These are phyloP conservation scores for Cercocebus atys DNA, from an alignment of 2,113 vertebrate species.

Conservation along the genomic window DNA sequence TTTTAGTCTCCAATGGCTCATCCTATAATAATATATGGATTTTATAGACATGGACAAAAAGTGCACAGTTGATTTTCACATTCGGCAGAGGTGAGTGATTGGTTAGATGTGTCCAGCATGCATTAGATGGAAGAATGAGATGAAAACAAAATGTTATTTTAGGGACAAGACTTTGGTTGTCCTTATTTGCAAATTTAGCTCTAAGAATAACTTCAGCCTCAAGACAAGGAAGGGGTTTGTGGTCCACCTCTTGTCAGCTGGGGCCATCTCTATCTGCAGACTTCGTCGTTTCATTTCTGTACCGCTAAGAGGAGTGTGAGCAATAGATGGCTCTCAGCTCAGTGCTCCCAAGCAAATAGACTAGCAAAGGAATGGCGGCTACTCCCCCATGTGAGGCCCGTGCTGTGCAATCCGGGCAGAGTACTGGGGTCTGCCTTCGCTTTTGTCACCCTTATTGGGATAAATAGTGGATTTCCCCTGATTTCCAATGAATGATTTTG, in stretches of 20 bases:
- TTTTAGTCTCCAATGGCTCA: background rate
- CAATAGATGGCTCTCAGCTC: background rate
- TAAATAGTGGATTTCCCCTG: background rate
- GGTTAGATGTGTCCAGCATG: background rate
- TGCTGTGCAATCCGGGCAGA: background rate
- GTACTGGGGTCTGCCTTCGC: accelerated
- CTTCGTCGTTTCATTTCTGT: background rate
- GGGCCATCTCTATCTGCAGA: background rate
- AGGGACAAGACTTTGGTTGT: background rate
- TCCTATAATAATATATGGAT: accelerated
- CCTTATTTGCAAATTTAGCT: background rate
- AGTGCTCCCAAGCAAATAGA: background rate
- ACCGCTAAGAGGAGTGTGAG: accelerated
- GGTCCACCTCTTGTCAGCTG: too few relatives aligned
- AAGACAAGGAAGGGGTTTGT: background rate
- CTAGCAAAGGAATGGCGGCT: background rate
- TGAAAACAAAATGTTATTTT: background rate
- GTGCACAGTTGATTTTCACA: background rate
- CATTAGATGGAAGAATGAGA: background rate
- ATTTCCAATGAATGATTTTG: background rate
- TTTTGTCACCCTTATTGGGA: background rate
- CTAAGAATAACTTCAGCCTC: background rate
- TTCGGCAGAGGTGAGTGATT: too few relatives aligned
- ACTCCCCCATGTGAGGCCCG: accelerated
- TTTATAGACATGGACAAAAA: background rate